Percentiles rank a stretch among this genome's conserved stretches.
Evolutionary conservation across 2,888 invertebrate genomes (phyloP).

Genomic region (Psococerastis gibbosa): DNA sequence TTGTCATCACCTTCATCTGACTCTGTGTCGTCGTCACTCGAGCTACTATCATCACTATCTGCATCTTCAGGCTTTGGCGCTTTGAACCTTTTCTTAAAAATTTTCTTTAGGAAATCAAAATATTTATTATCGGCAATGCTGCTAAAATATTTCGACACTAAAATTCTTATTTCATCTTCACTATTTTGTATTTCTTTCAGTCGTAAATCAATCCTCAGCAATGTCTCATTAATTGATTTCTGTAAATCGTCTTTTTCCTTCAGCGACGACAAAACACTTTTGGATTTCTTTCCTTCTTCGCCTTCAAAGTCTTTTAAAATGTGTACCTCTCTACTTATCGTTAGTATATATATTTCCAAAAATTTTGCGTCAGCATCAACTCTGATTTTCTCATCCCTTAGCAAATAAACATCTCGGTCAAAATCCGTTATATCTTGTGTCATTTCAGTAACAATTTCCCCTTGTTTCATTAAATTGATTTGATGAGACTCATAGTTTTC

Average conservation of each 20-base stretch:
- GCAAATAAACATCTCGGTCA: conserved; percentile 38
- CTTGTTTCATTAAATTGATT: too few species aligned
- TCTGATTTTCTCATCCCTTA: conserved; percentile 36
- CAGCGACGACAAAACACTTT: conserved; percentile 35
- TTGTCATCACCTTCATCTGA: conserved; percentile 33
- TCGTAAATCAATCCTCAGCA: conserved; percentile 32
- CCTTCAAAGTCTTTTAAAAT: conserved; percentile 54
- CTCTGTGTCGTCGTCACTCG: conserved; percentile 25
- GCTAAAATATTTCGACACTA: conserved; percentile 36
- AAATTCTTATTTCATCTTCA: conserved; percentile 28
- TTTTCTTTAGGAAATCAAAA: conserved; percentile 53
- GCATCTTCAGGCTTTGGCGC: conserved; percentile 38
- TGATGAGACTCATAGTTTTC: not conserved
- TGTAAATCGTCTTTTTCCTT: conserved; percentile 25
- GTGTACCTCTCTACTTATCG: conserved; percentile 51
- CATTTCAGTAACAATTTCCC: not conserved
- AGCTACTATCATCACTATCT: conserved; percentile 24
- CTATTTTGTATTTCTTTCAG: conserved; percentile 27
- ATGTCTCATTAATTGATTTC: conserved; percentile 29
- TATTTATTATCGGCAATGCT: conserved; percentile 53
- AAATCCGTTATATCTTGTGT: conserved; percentile 34
- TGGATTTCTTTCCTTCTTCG: conserved; percentile 41
- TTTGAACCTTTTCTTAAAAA: conserved; percentile 68
- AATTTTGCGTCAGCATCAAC: conserved; percentile 38
- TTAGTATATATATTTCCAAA: conserved; percentile 41